phyloP scores from a whole-genome alignment of 2,113 vertebrate species.

The Platysteira castanea region DNA sequence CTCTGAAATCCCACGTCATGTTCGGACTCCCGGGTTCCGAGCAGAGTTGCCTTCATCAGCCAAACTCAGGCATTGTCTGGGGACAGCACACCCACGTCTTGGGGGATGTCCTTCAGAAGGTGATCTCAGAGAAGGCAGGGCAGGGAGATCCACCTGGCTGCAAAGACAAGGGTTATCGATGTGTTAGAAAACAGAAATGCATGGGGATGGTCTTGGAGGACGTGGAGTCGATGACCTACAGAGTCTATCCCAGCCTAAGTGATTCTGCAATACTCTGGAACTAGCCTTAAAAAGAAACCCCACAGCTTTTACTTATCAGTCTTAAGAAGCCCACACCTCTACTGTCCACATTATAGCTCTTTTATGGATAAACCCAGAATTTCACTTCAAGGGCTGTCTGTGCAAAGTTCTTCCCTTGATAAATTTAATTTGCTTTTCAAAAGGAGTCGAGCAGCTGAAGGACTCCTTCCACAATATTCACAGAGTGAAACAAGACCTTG shows the following conservation, averaged over 20 bases:
- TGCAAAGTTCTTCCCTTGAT: not conserved
- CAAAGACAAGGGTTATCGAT: not conserved
- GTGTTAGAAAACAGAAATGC: not conserved
- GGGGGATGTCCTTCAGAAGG: not conserved
- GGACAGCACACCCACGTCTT: not conserved
- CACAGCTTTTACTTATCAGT: not conserved
- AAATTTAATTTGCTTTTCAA: not conserved
- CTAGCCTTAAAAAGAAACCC: not conserved
- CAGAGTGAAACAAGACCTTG: not conserved
- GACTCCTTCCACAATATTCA: not conserved
- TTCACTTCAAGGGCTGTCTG: not conserved
- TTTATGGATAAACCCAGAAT: not conserved
- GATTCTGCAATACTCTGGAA: not conserved
- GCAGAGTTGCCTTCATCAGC: not conserved
- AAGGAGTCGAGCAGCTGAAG: not conserved
- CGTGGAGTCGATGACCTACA: not conserved
- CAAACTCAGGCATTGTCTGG: not conserved
- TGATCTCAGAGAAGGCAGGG: not conserved
- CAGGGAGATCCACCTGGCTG: not conserved
- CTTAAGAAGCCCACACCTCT: not conserved
- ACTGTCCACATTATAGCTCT: not conserved
- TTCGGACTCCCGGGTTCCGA: not conserved
- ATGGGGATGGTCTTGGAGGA: not conserved
- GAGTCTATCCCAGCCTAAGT: not conserved
- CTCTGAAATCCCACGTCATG: not conserved